These are phyloP conservation scores for Coracopsis vasa DNA, from an alignment of 2,113 vertebrate species.

Conservation along the genomic window DNA sequence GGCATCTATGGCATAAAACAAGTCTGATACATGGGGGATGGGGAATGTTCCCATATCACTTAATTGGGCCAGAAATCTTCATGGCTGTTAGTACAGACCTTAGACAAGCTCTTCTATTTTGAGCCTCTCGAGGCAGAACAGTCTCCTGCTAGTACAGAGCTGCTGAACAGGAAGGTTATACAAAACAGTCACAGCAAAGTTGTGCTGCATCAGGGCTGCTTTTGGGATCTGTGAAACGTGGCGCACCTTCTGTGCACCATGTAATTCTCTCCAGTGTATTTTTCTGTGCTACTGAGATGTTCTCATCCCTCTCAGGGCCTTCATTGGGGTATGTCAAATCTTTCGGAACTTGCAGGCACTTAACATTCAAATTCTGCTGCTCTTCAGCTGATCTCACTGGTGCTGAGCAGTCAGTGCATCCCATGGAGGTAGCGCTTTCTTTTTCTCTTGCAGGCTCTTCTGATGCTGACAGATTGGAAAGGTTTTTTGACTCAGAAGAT, in stretches of 20 bases:
- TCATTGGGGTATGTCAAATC: background rate
- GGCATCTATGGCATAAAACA: background rate
- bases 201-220: background rate
- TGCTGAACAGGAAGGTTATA: background rate
- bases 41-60: background rate
- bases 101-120: background rate
- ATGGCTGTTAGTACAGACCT: background rate
- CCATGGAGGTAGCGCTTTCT: background rate
- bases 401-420: background rate
- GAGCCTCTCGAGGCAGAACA: background rate
- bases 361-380: background rate
- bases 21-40: background rate
- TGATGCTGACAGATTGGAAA: constrained; percentile 90
- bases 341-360: background rate
- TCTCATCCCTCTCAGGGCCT: background rate
- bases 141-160: background rate
- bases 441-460: constrained; percentile 84
- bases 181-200: background rate
- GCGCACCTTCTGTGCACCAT: accelerated
- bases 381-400: background rate
- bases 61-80: background rate
- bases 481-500: constrained; percentile 97
- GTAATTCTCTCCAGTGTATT: background rate
- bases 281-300: background rate
- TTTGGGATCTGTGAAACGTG: background rate